Evolutionary conservation across 2,113 vertebrate species (phyloP).

Genomic region (Pseudois nayaur): DNA sequence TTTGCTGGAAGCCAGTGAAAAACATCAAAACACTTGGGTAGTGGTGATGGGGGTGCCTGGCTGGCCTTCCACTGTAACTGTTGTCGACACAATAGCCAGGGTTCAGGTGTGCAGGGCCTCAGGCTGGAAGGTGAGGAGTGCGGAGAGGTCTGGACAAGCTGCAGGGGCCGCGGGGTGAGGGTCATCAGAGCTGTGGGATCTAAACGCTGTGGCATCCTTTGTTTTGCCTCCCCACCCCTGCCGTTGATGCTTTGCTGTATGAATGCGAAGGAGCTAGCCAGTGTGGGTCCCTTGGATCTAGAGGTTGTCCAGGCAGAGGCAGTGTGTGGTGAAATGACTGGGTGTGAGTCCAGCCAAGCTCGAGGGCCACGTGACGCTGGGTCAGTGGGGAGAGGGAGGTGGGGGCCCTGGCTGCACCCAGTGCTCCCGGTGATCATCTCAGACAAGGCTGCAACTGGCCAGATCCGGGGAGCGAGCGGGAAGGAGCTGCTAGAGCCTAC

Average conservation of each 20-base stretch:
- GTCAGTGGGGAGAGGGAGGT: background rate
- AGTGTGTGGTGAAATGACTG: background rate
- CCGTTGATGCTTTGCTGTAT: background rate
- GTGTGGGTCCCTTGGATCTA: background rate
- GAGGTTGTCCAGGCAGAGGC: background rate
- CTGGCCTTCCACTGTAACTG: background rate
- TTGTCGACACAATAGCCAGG: background rate
- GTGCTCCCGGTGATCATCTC: background rate
- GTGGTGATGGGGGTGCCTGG: background rate
- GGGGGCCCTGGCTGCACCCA: background rate
- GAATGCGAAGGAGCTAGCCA: background rate
- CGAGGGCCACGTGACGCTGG: rapidly evolving
- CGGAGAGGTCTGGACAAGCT: background rate
- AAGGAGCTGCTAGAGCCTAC: background rate
- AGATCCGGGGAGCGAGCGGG: background rate
- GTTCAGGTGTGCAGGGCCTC: background rate
- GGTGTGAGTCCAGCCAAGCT: background rate
- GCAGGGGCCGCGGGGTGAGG: background rate
- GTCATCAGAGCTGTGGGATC: background rate
- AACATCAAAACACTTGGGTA: background rate
- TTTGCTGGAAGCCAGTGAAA: background rate
- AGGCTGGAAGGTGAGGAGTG: background rate
- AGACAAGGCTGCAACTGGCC: background rate
- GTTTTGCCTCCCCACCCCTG: background rate
- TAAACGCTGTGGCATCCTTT: background rate